Percentiles rank a stretch among this genome's conserved stretches.
phyloP scores from a whole-genome alignment of 2,797 vertebrate genomes.

The Nannoperca obscura region DNA sequence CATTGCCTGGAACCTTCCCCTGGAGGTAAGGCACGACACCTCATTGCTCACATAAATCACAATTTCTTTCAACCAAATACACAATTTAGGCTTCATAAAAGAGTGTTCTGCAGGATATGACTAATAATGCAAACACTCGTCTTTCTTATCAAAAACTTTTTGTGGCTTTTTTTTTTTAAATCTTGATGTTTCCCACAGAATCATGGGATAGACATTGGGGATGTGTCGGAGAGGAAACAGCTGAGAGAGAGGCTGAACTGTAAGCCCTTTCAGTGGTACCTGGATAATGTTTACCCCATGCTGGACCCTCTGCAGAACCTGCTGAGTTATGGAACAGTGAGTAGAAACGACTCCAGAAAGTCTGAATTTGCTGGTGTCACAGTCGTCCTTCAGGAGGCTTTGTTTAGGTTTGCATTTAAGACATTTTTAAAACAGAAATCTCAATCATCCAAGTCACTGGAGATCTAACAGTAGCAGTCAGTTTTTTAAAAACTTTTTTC shows the following conservation, averaged over 20 bases:
- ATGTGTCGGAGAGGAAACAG: constrained; percentile 86
- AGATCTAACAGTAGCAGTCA: background rate
- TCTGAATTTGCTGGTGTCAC: background rate
- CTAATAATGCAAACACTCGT: background rate
- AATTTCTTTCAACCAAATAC: background rate
- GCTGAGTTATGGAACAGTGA: constrained; percentile 77
- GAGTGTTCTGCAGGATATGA: background rate
- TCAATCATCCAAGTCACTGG: background rate
- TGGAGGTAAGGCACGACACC: constrained; percentile 79
- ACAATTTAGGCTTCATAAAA: background rate
- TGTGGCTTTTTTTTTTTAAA: background rate
- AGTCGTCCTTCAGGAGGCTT: background rate
- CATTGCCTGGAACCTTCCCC: constrained; percentile 93
- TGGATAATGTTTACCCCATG: constrained; percentile 84
- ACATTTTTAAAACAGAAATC: background rate
- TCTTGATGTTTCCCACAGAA: constrained; percentile 69
- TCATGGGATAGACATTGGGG: constrained; percentile 84
- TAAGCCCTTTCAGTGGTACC: constrained; percentile 88
- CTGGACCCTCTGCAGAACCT: constrained; percentile 64
- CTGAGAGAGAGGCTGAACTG: constrained; percentile 84
- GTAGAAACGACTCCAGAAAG: constrained; percentile 24
- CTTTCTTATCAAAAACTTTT: background rate
- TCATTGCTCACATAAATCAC: background rate
- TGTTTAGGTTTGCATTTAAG: background rate
- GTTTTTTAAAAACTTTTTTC: too few relatives aligned